Base-by-base conservation (phyloP, 92 coral and sea anemone species). In the Heliopora coerulea region DNA sequence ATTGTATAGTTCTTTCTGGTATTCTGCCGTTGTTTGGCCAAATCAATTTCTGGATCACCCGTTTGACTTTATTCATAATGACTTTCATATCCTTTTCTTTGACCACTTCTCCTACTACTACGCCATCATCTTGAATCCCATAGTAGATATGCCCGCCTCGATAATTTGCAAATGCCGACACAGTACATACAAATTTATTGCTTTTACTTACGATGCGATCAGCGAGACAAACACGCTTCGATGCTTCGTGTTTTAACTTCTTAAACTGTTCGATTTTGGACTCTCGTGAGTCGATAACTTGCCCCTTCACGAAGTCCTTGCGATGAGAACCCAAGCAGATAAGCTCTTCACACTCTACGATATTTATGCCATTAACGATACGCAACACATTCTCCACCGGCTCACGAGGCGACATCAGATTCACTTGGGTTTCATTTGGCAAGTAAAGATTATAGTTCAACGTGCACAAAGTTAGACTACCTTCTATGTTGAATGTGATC, bases 121-220 rank as follows among this genome's bases (percentile, higher is more conserved):
- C 54, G 17, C 78, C 69, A 28, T 67, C 68, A 17, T 80, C 41
- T 1, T 41, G 34, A 6, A 59, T 49, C 0, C 74, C 74, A 29
- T 76, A 80, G 50, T 72, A 80, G 23, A 80, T 42, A 42, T 76
- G 84, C 3, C 84, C 84, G 4, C 84, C 84, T 44, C 80, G 26
- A 54, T 61, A 48, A 62, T 80, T 80, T 19, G 73, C 84, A 72
- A 80, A 80, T 40, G 84, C 84, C 40, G 84, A 80, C 28, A 80
- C 73, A 33, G 61, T 60, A 59, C 59, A 65, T 25, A 49, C 66
- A 6, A 80, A 46, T 29, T 56, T 41, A 59, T 21, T 58, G 79
- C 42, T 46, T 20, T 44, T 11, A 27, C 54, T 65, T 5, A 42
- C 56, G 30, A 80, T 61, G 21, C 83, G 78, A 1, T 24, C 56